These are phyloP conservation scores for Podocnemis expansa DNA, from an alignment of 2,113 vertebrate species.

Conservation along the genomic window DNA sequence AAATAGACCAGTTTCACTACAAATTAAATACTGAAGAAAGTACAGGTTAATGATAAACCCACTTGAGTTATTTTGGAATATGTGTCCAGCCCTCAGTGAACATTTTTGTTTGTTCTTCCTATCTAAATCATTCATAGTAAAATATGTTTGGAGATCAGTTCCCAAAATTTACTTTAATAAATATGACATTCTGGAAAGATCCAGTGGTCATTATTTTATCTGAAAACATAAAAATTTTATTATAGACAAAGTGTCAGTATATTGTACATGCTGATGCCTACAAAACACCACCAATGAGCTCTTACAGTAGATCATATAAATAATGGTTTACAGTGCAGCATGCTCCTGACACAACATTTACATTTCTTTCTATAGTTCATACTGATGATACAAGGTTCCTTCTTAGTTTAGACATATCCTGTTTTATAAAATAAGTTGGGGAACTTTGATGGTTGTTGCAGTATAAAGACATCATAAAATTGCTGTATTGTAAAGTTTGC, in stretches of 20 bases:
- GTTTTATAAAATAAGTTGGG: not conserved
- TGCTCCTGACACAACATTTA: not conserved
- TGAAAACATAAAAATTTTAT: not conserved
- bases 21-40: not conserved
- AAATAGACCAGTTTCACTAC: not conserved
- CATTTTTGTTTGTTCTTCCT: not conserved
- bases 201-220: not conserved
- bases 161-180: not conserved
- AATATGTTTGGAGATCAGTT: not conserved
- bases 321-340: not conserved
- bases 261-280: not conserved
- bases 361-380: not conserved
- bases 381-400: not conserved
- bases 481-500: not conserved
- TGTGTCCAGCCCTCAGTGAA: not conserved
- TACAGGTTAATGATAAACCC: not conserved
- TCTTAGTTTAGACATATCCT: not conserved
- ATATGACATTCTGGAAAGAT: not conserved
- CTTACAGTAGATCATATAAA: not conserved
- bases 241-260: not conserved
- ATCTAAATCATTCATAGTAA: not conserved
- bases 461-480: not conserved
- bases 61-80: not conserved
- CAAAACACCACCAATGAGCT: rapidly evolving
- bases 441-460: not conserved